These are phyloP conservation scores for Erythrocercus mccallii DNA, from an alignment of 2,113 vertebrate species.

Conservation along the genomic window DNA sequence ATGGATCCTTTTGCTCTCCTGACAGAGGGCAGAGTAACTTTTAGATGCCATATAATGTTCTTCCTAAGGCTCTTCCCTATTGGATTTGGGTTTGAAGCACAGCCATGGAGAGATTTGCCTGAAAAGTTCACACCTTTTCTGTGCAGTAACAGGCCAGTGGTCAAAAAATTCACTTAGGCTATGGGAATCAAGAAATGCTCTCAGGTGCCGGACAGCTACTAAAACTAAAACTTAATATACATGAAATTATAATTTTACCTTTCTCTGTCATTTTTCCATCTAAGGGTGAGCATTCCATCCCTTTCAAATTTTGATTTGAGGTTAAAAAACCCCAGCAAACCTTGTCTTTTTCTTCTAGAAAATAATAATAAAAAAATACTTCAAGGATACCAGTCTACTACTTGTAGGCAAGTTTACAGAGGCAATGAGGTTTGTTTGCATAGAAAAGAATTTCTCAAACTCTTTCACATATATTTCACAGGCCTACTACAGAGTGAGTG, in stretches of 20 bases:
- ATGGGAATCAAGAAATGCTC: neutral
- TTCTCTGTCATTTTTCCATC: neutral
- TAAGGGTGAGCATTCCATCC: neutral
- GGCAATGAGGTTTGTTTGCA: neutral
- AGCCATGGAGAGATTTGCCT: neutral
- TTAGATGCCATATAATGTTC: neutral
- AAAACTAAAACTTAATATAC: neutral
- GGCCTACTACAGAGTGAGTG: neutral
- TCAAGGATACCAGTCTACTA: neutral
- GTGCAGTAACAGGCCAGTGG: neutral
- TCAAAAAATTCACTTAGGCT: neutral
- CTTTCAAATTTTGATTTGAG: neutral
- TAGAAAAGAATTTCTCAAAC: neutral
- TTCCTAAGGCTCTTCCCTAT: neutral
- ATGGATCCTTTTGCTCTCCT: neutral
- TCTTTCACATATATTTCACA: neutral
- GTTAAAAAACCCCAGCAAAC: neutral
- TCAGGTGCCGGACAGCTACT: neutral
- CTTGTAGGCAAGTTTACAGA: neutral
- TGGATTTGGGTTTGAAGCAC: neutral
- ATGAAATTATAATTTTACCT: neutral
- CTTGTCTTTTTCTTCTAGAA: neutral
- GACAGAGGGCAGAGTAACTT: neutral
- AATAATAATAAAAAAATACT: neutral
- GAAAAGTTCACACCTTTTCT: neutral